A percentile compares a stretch with the other conserved stretches of the same genome.
Evolutionary conservation across 2,113 vertebrate species (phyloP).

Genomic region (Elgaria multicarinata): DNA sequence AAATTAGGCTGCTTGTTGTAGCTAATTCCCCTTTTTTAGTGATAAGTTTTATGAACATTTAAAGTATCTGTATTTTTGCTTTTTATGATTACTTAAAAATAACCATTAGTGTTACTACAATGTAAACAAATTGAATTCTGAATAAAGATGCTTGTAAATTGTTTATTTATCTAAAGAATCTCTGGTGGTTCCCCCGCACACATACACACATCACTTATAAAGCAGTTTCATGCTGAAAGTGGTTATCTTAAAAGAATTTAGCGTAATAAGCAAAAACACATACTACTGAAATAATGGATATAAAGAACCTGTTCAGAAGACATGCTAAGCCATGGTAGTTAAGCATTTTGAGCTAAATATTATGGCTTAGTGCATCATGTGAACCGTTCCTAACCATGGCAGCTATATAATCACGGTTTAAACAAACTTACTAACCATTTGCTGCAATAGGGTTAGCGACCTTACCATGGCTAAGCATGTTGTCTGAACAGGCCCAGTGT

Average conservation of each 20-base stretch:
- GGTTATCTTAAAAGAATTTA: not conserved
- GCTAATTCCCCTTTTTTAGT: slow-evolving; percentile 23
- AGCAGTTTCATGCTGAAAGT: not conserved
- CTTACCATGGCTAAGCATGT: no score
- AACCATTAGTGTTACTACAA: slow-evolving; percentile 45
- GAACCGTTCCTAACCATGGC: no score
- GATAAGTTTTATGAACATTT: slow-evolving; percentile 63
- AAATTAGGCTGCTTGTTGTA: slow-evolving; percentile 13
- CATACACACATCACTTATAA: slow-evolving; percentile 13
- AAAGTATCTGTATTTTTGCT: slow-evolving; percentile 68
- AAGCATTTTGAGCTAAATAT: no score
- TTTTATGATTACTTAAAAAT: slow-evolving; percentile 60
- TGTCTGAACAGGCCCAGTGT: no score
- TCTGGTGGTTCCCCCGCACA: slow-evolving; percentile 36
- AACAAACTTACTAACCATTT: no score
- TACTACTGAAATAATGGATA: not conserved
- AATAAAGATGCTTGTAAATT: slow-evolving; percentile 75
- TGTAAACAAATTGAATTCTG: slow-evolving; percentile 65
- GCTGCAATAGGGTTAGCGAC: no score
- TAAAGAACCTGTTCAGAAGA: no score
- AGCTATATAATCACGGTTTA: no score
- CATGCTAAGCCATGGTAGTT: no score
- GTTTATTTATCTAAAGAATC: not conserved
- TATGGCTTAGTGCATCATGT: no score
- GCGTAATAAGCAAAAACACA: not conserved